phyloP scores from a whole-genome alignment of 2,113 vertebrate species.

The Micronycteris hirsuta region DNA sequence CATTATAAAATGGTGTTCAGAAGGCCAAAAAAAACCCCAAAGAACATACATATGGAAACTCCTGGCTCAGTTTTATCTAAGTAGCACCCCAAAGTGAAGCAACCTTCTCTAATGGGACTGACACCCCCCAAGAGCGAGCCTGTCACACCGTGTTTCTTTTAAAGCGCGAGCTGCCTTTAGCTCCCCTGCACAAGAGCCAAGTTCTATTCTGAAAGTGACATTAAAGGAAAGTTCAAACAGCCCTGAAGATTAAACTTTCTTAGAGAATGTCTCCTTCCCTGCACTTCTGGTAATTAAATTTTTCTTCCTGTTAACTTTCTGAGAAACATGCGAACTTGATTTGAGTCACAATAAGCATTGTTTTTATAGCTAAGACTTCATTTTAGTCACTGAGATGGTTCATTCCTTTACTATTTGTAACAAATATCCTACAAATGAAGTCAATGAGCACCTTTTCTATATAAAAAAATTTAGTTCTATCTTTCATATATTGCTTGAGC shows the following conservation, averaged over 20 bases:
- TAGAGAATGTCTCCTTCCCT: neutral
- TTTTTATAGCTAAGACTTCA: neutral
- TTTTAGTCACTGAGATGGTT: neutral
- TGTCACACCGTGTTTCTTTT: neutral
- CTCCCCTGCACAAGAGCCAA: neutral
- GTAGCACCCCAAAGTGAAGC: neutral
- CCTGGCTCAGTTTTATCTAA: neutral
- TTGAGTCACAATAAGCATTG: neutral
- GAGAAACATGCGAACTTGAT: neutral
- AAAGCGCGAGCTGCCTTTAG: neutral
- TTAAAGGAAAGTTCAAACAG: neutral
- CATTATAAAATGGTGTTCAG: constrained; percentile 11
- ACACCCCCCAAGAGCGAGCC: neutral
- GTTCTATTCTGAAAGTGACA: neutral
- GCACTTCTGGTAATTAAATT: neutral
- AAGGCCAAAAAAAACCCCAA: neutral
- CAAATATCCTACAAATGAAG: neutral
- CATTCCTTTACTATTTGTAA: neutral
- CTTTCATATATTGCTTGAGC: neutral
- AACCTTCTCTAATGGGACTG: neutral
- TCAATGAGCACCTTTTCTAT: neutral
- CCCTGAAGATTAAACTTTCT: neutral
- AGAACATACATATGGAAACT: neutral
- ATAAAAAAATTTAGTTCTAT: neutral
- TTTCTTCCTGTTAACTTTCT: constrained; percentile 27